Base-by-base conservation (phyloP, 2,797 vertebrate species). In the Betta splendens region DNA sequence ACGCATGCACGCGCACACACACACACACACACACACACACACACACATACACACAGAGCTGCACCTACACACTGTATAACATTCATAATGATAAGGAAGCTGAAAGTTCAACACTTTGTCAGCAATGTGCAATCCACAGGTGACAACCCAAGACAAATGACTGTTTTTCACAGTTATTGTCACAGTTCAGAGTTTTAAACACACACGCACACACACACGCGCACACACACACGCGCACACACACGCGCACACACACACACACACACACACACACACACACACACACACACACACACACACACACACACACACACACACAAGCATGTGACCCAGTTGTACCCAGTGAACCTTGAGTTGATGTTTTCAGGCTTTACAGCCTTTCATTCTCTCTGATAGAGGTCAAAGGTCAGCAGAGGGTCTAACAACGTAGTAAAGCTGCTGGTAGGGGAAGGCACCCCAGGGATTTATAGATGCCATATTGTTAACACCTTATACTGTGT, bases 371-470 rank as follows among this genome's bases (percentile, higher is more conserved):
- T 91, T 88, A 88, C 63, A 74, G 64, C 80, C 73, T 48, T 73
- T 81, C 66, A 83, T 84, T 75, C 69, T 72, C 46, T 56, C 70
- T 81, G 81, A 87, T 84, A 74, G 70, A 77, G 75, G 81, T 86
- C 77, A 80, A 64, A 85, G 85, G 81, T 87, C 69, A 87, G 52
- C 23, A 45, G 72, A 42, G 48, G 54, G 80, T 78, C 72, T 74
- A 63, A 92, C 88, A 90, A 85, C 75, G 62, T 58, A 79, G 81
- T 91, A 91, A 92, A 92, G 77, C 25, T 22, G 31, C 69, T 77
- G 86, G 88, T 86, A 86, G 56, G 42, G 20, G 29, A 72, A 43
- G 54, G 63, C 25, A 46, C 44, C 33, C 28, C 8, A 25, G 28
- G 57, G 62, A 72, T 85, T 87, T 85, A 87, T 85, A 71, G 76